These are phyloP conservation scores for Drosophila oshimai DNA, from an alignment of 1,140 invertebrate species.

Conservation along the genomic window DNA sequence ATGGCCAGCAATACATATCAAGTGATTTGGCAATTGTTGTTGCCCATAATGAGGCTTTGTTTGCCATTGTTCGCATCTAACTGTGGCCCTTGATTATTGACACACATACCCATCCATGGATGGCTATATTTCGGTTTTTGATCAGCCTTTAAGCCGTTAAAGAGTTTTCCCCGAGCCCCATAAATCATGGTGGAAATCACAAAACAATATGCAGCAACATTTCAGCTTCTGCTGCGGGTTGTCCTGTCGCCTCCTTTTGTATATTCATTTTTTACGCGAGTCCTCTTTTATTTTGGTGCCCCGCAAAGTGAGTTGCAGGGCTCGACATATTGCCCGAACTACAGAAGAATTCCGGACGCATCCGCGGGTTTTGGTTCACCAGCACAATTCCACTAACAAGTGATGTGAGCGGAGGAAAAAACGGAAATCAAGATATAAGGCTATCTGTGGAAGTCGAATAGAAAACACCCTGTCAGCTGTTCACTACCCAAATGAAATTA, in stretches of 20 bases:
- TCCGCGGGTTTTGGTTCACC: constrained; percentile 25
- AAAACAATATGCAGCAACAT: constrained; percentile 63
- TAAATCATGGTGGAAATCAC: constrained; percentile 71
- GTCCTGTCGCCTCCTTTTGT: constrained; percentile 20
- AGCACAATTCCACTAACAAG: constrained; percentile 38
- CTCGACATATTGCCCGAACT: constrained; percentile 43
- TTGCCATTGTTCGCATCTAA: constrained; percentile 59
- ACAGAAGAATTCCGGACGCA: constrained; percentile 25
- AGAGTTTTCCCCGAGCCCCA: neutral
- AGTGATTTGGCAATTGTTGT: constrained; percentile 61
- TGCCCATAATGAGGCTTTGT: constrained; percentile 69
- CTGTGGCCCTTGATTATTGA: constrained; percentile 51
- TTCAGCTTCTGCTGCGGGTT: constrained; percentile 38
- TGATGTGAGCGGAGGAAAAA: constrained; percentile 24
- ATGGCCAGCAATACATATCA: constrained; percentile 67
- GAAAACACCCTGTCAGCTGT: neutral
- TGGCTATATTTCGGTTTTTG: constrained; percentile 9
- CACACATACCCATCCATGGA: constrained; percentile 35
- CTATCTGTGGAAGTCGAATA: neutral
- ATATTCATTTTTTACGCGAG: constrained; percentile 12
- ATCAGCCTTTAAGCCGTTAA: constrained; percentile 31
- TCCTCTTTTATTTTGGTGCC: constrained; percentile 4
- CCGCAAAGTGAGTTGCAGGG: constrained; percentile 48
- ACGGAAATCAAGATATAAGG: neutral
- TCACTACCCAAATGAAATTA: too few relatives aligned